Evolutionary conservation across 2,113 vertebrate species (phyloP), one percentile per base, ranked within the genome.

Genomic region (Charina bottae): DNA sequence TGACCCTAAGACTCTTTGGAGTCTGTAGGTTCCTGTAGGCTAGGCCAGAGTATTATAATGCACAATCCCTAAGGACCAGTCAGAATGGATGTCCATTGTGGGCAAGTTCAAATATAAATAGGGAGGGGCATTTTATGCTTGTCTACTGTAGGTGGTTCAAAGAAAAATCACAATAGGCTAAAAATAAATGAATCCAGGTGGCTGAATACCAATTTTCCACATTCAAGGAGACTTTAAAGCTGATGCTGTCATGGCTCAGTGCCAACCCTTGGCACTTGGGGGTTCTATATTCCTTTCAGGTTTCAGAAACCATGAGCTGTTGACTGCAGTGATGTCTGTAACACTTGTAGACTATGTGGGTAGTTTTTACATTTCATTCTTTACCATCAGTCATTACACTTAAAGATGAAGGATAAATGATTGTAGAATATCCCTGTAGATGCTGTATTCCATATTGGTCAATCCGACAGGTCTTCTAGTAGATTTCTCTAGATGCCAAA

Each of bases 81-180:
- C 78, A 93, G 93, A 96, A 96, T 92, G 92, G 87, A 0, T 68
- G 92, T 1, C 19, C 95, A 93, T 93, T 95, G 94, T 96, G 95
- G 94, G 94, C 93, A 95, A 97, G 94, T 92, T 95, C 88, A 60
- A 84, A 4, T 93, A 92, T 93, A 95, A 96, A 95, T 96, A 96
- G 96, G 95, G 96, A 97, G 95, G 92, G 92, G 91, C 93, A 11
- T 95, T 96, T 95, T 94, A 54, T 1, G 92, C 95, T 96, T 95
- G 94, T 96, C 96, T 96, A 93, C 95, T 95, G 92, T 56, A 83
- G 86, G 56, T 96, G 96, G 90, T 93, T 95, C 93, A 96, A 96
- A 92, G 93, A 95, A 96, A 88, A 90, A 87, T 33, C 33, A 90
- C 90, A 91, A 91, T 90, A 91, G 53, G 19, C 92, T 93, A 91